phyloP scores from a whole-genome alignment of 2,113 vertebrate genomes.

The Atherinomorus stipes region DNA sequence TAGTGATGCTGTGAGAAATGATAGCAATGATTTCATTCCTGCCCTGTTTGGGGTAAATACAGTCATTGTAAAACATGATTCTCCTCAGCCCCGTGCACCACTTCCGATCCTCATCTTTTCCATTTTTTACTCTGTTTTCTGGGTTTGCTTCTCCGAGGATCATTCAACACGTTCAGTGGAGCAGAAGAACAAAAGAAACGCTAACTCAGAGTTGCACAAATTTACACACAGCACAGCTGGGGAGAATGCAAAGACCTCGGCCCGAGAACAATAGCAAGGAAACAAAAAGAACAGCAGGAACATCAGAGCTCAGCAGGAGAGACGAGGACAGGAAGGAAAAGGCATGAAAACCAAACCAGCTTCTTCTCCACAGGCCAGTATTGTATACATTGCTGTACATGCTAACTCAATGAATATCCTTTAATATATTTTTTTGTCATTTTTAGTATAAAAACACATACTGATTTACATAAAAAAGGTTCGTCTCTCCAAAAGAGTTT shows the following conservation, averaged over 20 bases:
- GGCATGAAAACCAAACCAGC: constrained; percentile 30
- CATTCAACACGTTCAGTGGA: constrained; percentile 37
- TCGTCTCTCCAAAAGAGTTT: constrained; percentile 52
- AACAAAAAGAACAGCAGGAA: constrained; percentile 11
- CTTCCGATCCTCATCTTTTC: background rate
- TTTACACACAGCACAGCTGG: constrained; percentile 50
- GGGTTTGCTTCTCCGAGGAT: constrained; percentile 47
- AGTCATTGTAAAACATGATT: background rate
- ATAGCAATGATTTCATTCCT: background rate
- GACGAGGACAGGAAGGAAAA: constrained; percentile 22
- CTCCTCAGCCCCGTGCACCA: constrained; percentile 2
- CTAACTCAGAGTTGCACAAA: constrained; percentile 47
- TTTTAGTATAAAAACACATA: constrained; percentile 66
- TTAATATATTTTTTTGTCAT: constrained; percentile 23
- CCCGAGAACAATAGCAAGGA: background rate
- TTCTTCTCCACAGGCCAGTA: constrained; percentile 46
- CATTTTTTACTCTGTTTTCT: constrained; percentile 23
- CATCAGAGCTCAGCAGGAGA: constrained; percentile 38
- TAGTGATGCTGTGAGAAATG: background rate
- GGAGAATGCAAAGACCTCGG: constrained; percentile 73
- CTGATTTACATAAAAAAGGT: constrained; percentile 54
- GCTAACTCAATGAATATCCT: constrained; percentile 46
- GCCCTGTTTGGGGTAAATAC: background rate
- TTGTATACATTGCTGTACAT: constrained; percentile 55
- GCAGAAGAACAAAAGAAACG: constrained; percentile 43